phyloP scores from a whole-genome alignment of 2,797 vertebrate genomes.

The Tadarida brasiliensis region DNA sequence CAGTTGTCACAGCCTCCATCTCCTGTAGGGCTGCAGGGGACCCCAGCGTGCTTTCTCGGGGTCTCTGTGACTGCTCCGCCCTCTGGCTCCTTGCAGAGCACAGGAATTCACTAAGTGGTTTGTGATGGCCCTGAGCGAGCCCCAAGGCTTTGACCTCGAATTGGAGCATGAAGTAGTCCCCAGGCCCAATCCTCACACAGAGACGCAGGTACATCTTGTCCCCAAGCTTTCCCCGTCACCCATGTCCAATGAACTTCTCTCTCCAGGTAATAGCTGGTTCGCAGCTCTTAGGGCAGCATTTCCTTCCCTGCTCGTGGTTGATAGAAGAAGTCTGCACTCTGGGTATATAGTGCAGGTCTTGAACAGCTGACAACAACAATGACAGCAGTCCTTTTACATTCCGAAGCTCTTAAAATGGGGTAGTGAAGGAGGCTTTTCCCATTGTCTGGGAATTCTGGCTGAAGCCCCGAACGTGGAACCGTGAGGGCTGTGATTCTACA shows the following conservation, averaged over 20 bases:
- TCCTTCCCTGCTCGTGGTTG: accelerated
- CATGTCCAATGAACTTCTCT: not conserved
- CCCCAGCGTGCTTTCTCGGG: not conserved
- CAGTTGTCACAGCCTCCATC: accelerated
- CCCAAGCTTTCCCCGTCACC: not conserved
- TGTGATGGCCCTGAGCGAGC: not conserved
- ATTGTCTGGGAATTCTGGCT: conserved; percentile 25
- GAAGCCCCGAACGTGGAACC: not conserved
- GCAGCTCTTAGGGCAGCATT: not conserved
- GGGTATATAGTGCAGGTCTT: not conserved
- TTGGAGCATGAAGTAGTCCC: not conserved
- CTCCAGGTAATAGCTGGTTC: accelerated
- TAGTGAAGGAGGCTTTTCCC: not conserved
- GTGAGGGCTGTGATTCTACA: not conserved
- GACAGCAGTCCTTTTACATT: not conserved
- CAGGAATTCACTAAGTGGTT: not conserved
- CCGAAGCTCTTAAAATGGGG: not conserved
- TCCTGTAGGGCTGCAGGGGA: not conserved
- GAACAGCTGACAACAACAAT: not conserved
- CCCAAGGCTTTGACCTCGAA: not conserved
- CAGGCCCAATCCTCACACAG: not conserved
- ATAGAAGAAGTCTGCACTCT: not conserved
- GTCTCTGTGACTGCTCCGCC: not conserved
- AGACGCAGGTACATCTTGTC: not conserved
- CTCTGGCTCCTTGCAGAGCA: not conserved